Evolutionary conservation across 2,797 vertebrate genomes (phyloP).

Genomic region (Anguilla pacifica): DNA sequence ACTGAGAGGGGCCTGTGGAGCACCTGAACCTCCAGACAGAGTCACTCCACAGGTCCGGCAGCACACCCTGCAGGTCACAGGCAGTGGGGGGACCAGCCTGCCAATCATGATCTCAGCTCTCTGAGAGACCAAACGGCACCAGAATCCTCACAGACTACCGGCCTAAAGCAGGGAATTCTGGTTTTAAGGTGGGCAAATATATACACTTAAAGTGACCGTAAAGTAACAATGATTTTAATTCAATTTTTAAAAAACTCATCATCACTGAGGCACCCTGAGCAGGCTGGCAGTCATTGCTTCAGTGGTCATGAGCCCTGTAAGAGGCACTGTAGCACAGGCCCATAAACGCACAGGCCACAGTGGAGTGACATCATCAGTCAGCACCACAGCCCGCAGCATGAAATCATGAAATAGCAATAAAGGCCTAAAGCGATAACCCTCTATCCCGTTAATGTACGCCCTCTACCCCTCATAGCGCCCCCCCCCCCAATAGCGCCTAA

Average conservation of each 20-base stretch:
- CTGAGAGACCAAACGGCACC: background rate
- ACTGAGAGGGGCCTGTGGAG: background rate
- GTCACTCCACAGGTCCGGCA: background rate
- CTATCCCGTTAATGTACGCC: background rate
- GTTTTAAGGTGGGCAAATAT: background rate
- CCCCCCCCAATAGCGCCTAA: background rate
- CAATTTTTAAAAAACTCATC: background rate
- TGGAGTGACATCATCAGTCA: background rate
- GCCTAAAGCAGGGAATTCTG: background rate
- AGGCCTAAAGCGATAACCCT: background rate
- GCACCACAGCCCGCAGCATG: background rate
- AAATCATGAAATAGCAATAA: background rate
- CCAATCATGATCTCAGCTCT: background rate
- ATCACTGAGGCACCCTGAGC: background rate
- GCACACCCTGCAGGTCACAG: background rate
- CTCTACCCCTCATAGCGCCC: background rate
- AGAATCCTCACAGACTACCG: background rate
- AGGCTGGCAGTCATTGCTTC: background rate
- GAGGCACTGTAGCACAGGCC: background rate
- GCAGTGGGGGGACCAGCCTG: background rate
- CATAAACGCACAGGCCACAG: background rate
- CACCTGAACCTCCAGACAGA: background rate
- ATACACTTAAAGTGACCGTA: background rate
- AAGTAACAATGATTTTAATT: background rate
- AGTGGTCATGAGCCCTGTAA: background rate